Evolutionary conservation across 2,888 invertebrate genomes (phyloP), one percentile per base, ranked within the genome.

Genomic region (Sphinx pinastri): DNA sequence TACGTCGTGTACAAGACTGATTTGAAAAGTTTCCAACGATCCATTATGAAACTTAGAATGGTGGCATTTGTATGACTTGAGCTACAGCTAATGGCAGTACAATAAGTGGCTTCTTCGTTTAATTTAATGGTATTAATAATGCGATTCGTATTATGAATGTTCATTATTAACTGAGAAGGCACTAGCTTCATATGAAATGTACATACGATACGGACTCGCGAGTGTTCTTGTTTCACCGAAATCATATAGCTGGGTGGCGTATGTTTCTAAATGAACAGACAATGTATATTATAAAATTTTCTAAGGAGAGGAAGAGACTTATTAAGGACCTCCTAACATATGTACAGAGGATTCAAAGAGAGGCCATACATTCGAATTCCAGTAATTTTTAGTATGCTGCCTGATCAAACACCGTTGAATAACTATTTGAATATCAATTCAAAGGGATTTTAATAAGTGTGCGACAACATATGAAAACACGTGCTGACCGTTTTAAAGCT

Each of bases 1-100:
- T 74, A 76, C 77, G 76, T 76, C 78, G 72, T 75, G 74, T 72
- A 77, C 76, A 76, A 79, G 79, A 82, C 74, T 80, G 81, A 81
- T 82, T 80, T 73, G 77, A 78, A 79, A 80, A 82, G 70, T 75
- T 79, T 73, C 19, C 68, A 31, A 58, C 70, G 67, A 73, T 68
- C 68, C 68, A 57, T 68, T 68, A 68, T 45, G 54, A 19, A 57
- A 68, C 55, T 68, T 19, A 47, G 47, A 49, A 49, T 25, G 19
- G 47, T 19, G 63, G 45, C 11, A 49, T 16, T 19, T 63, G 19
- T 47, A 60, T 47, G 19, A 13, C 47, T 63, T 63, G 13, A 63
- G 19, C 49, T 63, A 49, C 60, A 6, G 60, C 16, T 63, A 63
- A 63, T 63, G 19, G 47, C 47, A 19, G 47, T 19, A 19, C 16